Conservation (phyloP, 1,140 invertebrate genomes). For the Rhopalosiphum padi region DNA sequence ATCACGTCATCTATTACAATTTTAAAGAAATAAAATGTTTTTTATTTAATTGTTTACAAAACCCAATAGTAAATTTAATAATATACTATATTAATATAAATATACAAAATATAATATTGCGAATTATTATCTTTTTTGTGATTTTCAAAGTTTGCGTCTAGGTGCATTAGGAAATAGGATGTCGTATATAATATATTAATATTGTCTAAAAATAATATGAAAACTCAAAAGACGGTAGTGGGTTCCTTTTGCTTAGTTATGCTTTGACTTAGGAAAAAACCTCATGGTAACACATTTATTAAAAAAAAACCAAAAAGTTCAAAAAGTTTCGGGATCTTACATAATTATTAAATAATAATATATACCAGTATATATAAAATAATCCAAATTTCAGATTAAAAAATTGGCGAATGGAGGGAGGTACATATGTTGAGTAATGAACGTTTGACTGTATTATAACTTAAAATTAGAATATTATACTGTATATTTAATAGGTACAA, state of each 20-base stretch:
- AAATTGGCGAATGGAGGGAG: too few species aligned
- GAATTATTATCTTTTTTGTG: background rate
- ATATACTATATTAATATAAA: background rate
- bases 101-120: background rate
- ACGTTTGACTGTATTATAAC: too few species aligned
- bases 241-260: background rate
- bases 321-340: too few species aligned
- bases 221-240: background rate
- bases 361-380: too few species aligned
- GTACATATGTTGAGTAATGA: too few species aligned
- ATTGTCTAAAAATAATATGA: background rate
- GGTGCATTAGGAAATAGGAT: background rate
- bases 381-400: too few species aligned
- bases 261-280: background rate
- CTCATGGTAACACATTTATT: background rate
- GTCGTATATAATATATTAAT: background rate
- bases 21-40: background rate
- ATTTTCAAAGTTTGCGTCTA: background rate
- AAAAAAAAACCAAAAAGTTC: fast-evolving
- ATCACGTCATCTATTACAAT: background rate
- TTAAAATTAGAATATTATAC: too few species aligned
- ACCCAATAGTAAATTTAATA: background rate
- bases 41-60: background rate
- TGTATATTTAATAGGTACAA: background rate
- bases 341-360: background rate